Evolutionary conservation across 2,888 invertebrate species (phyloP).

Genomic region (Sinelater perroti): DNA sequence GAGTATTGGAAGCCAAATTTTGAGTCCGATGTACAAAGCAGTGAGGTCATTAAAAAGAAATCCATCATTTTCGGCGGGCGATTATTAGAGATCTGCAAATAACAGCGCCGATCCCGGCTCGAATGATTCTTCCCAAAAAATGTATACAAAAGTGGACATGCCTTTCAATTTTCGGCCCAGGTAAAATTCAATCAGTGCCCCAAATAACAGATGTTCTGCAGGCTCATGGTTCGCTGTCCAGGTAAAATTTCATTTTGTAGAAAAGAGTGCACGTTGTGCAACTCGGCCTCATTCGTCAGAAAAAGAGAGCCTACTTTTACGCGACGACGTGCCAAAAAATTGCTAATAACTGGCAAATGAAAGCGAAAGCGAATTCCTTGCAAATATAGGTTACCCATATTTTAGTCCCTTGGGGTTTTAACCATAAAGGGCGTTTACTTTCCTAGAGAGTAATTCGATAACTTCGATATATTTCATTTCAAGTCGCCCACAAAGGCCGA

Average conservation of each 20-base stretch:
- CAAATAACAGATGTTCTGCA: conserved; percentile 19
- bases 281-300: conserved; percentile 1
- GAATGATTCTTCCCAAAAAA: conserved; percentile 11
- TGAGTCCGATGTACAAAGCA: no score
- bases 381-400: conserved; percentile 27
- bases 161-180: conserved; percentile 14
- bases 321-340: conserved; percentile 13
- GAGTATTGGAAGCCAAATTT: no score
- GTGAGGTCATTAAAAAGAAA: no score
- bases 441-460: no score
- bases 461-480: no score
- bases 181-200: conserved; percentile 17
- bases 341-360: conserved; percentile 17
- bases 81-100: conserved; percentile 11
- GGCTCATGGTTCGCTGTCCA: conserved; percentile 3
- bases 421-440: no score
- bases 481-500: no score
- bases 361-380: conserved; percentile 23
- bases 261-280: conserved; percentile 10
- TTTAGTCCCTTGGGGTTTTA: conserved; percentile 8
- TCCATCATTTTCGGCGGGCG: neutral
- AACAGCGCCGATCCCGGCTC: conserved; percentile 14
- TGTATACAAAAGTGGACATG: conserved; percentile 8
- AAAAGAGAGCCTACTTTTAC: conserved; percentile 15
- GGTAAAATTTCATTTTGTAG: conserved; percentile 16